Evolutionary conservation across 1,140 invertebrate genomes (phyloP).

Genomic region (Penaeus japonicus): DNA sequence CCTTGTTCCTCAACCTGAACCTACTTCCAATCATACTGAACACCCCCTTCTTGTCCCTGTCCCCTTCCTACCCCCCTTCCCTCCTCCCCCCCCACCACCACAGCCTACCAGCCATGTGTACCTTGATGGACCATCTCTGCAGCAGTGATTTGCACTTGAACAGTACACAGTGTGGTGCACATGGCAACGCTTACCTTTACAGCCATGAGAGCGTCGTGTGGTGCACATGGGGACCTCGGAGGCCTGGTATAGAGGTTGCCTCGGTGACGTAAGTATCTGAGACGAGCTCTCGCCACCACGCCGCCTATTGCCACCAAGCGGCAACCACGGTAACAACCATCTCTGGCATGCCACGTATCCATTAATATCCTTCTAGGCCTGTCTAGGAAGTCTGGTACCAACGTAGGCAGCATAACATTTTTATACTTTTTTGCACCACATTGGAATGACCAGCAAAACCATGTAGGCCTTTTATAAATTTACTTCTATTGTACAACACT

Average conservation of each 20-base stretch:
- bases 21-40: background rate
- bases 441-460: constrained; percentile 52
- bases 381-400: constrained; percentile 48
- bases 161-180: constrained; percentile 17
- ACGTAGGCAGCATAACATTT: constrained; percentile 49
- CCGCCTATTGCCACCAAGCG: constrained; percentile 21
- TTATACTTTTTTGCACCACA: constrained; percentile 48
- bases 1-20: constrained; percentile 34
- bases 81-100: background rate
- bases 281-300: constrained; percentile 1
- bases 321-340: constrained; percentile 38
- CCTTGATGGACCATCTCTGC: background rate
- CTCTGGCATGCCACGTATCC: constrained; percentile 51
- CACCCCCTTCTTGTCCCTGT: background rate
- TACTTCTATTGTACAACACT: constrained; percentile 44
- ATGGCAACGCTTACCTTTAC: constrained; percentile 22
- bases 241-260: constrained; percentile 36
- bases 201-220: constrained; percentile 18
- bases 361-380: constrained; percentile 53
- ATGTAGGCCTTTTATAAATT: constrained; percentile 50
- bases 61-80: background rate
- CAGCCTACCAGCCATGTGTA: constrained; percentile 23
- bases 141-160: constrained; percentile 2
- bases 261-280: constrained; percentile 29
- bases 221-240: constrained; percentile 38